These are phyloP conservation scores for Nemotelus nigrinus DNA, from an alignment of 2,888 invertebrate species.

Conservation along the genomic window DNA sequence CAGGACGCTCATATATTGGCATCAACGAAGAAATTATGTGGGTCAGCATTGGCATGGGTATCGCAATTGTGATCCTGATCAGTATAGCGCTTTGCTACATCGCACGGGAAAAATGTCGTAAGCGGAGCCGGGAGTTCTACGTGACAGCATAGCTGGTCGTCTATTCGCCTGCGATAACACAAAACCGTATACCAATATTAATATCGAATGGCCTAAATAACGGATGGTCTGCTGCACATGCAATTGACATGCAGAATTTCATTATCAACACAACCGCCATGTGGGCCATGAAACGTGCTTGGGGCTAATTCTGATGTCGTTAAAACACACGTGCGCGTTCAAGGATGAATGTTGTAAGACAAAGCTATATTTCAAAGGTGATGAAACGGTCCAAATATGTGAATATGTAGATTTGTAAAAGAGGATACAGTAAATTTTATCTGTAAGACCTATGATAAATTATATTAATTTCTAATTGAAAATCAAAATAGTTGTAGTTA, in stretches of 20 bases:
- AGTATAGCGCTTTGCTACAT: slow-evolving; percentile 86
- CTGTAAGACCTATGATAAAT: too few species aligned
- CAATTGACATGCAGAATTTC: slow-evolving; percentile 47
- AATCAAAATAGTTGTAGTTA: too few species aligned
- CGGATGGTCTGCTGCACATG: slow-evolving; percentile 35
- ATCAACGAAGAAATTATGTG: slow-evolving; percentile 90
- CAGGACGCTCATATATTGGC: slow-evolving; percentile 84
- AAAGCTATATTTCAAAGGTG: too few species aligned
- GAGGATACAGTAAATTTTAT: too few species aligned
- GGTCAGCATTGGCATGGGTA: slow-evolving; percentile 78
- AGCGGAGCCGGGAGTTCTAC: slow-evolving; percentile 73
- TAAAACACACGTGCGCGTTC: too few species aligned
- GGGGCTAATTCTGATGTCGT: slow-evolving; percentile 37
- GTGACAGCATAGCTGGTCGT: slow-evolving; percentile 71
- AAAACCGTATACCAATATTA: slow-evolving; percentile 16
- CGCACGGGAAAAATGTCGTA: slow-evolving; percentile 81
- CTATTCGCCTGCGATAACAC: slow-evolving; percentile 43
- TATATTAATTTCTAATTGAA: too few species aligned
- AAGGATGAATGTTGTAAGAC: too few species aligned
- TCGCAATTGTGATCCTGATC: slow-evolving; percentile 79
- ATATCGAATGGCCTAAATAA: slow-evolving; percentile 38
- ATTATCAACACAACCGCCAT: slow-evolving; percentile 41
- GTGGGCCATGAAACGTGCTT: slow-evolving; percentile 47
- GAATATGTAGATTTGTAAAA: too few species aligned
- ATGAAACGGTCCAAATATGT: too few species aligned